These are phyloP conservation scores for Brachionus asplanchnoidis DNA, from an alignment of 1,140 invertebrate genomes.

Conservation along the genomic window DNA sequence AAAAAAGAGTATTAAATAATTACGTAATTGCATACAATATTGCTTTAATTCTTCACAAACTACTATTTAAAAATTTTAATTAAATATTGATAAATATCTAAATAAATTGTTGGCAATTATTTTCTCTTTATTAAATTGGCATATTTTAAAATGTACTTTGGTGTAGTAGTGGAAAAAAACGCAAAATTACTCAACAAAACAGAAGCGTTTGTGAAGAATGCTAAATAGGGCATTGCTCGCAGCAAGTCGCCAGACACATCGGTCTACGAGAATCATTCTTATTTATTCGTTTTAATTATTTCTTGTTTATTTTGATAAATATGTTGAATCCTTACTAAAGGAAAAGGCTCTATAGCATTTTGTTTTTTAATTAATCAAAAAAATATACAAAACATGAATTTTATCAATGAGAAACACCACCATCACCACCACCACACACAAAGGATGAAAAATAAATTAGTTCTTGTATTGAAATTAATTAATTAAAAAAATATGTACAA, in stretches of 20 bases:
- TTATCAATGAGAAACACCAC: neutral
- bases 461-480: neutral
- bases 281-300: neutral
- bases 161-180: neutral
- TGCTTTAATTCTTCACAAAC: too few species aligned
- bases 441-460: neutral
- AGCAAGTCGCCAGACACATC: neutral
- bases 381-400: neutral
- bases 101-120: too few species aligned
- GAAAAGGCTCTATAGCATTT: neutral
- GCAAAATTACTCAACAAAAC: neutral
- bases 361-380: neutral
- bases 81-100: too few species aligned
- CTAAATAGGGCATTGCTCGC: neutral
- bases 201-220: neutral
- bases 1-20: too few species aligned
- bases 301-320: neutral
- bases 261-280: neutral
- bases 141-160: too few species aligned
- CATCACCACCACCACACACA: neutral
- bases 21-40: too few species aligned
- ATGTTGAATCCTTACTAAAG: neutral
- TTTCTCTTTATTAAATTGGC: too few species aligned
- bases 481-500: conserved; percentile 5
- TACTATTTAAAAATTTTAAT: too few species aligned